phyloP scores from a whole-genome alignment of 2,888 invertebrate species.

The Agonopterix alstromeriana region DNA sequence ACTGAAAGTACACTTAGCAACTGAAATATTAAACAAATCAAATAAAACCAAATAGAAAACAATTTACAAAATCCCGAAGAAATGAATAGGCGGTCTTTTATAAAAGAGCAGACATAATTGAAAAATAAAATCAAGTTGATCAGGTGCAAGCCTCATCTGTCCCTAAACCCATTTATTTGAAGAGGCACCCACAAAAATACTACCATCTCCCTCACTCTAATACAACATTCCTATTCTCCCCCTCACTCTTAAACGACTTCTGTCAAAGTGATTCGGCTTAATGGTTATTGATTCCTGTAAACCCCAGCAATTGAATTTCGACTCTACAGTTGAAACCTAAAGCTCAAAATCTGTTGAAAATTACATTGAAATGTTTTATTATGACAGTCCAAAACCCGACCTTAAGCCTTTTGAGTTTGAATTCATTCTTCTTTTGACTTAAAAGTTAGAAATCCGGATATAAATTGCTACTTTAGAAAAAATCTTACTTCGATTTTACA shows the following conservation, averaged over 20 bases:
- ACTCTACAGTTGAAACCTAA: conserved; percentile 25
- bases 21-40: background rate
- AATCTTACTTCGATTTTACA: background rate
- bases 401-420: conserved; percentile 57
- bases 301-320: conserved; percentile 25
- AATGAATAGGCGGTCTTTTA: conserved; percentile 6
- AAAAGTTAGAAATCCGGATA: conserved; percentile 56
- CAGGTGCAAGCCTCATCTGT: conserved; percentile 63
- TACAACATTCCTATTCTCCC: conserved; percentile 22
- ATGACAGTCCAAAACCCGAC: conserved; percentile 47
- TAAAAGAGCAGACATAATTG: conserved; percentile 32
- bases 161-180: conserved; percentile 43
- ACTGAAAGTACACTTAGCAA: no score
- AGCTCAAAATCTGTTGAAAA: conserved; percentile 21
- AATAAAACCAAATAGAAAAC: conserved; percentile 1
- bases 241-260: conserved; percentile 52
- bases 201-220: conserved; percentile 34
- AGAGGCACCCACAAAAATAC: conserved; percentile 32
- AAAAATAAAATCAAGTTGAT: conserved; percentile 66
- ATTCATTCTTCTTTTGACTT: conserved; percentile 55
- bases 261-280: conserved; percentile 62
- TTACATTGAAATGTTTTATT: conserved; percentile 21
- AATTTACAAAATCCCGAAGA: conserved; percentile 4
- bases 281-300: conserved; percentile 65
- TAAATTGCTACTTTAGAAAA: conserved; percentile 6